Evolutionary conservation across 2,888 invertebrate genomes (phyloP), one percentile per base, ranked within the genome.

Genomic region (Schrankia costaestrigalis): DNA sequence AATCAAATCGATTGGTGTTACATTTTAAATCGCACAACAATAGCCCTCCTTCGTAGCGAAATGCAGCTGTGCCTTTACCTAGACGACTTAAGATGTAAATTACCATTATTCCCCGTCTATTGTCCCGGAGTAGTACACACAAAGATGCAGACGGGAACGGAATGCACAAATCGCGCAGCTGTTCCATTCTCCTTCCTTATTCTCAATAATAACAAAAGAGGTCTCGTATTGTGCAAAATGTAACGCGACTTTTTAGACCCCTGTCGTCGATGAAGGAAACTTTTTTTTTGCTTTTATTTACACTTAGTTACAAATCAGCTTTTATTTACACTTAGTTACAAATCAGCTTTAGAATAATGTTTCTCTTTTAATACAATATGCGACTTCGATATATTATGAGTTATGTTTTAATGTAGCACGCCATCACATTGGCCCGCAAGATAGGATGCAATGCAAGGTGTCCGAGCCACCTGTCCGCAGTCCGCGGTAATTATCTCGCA

Each of bases 11-110:
- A n/a, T n/a, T n/a, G n/a, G n/a, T n/a, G 13, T 25, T 13, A 14
- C 25, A 13, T 11, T 21, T n/a, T 23, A 46, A 54, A 36, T 46
- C 37, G 51, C 63, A 76, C 67, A 79, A 77, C 66, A 55, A 57
- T 38, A 43, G 62, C 60, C 60, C 56, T 66, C 56, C 58, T 65
- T 63, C 59, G 61, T 72, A 60, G 77, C 72, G 57, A 78, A 80
- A 71, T 67, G 78, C 87, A 87, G 87, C 86, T 86, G 86, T 79
- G 75, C 75, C 76, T 77, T 82, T 74, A 74, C 58, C 71, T 75
- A 75, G 78, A 72, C 77, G 83, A 81, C 85, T 80, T 84, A 85
- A 86, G 86, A 86, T 87, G 84, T 78, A 84, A 86, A 87, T 87
- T 85, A 80, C 84, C 85, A 83, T 86, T 87, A 86, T 85, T 78